Conservation (phyloP, 2,113 vertebrate species). For the Lepisosteus oculatus region DNA sequence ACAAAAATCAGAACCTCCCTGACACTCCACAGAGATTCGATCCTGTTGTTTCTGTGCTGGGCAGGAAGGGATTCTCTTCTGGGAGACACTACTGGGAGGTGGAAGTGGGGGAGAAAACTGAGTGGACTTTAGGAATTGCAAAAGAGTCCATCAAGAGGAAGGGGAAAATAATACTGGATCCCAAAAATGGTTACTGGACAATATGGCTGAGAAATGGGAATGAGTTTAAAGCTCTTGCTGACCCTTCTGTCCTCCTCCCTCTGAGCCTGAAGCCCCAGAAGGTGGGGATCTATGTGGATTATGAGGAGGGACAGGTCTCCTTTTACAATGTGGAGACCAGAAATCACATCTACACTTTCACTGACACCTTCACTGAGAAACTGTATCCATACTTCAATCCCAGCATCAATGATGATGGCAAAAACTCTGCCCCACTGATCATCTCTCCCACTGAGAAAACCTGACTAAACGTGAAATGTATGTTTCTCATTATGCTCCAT, state of each 20-base stretch:
- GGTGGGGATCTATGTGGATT: too few relatives aligned
- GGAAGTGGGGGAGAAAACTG: not conserved
- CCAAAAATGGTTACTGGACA: constrained; percentile 11
- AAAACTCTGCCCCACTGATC: too few relatives aligned
- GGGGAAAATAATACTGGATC: not conserved
- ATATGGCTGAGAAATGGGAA: not conserved
- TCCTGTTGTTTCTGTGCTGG: not conserved
- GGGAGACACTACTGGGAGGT: constrained; percentile 25
- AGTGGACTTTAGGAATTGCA: constrained; percentile 10
- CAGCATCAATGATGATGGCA: too few relatives aligned
- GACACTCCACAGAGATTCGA: constrained; percentile 9
- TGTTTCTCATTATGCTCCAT: too few relatives aligned
- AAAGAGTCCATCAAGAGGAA: not conserved
- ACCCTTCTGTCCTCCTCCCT: not conserved
- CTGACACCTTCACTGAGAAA: too few relatives aligned
- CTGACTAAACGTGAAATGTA: too few relatives aligned
- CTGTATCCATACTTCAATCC: too few relatives aligned
- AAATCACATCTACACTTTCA: too few relatives aligned
- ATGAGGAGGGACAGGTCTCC: too few relatives aligned
- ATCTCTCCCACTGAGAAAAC: too few relatives aligned
- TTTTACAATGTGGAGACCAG: too few relatives aligned
- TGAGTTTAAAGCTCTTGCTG: not conserved
- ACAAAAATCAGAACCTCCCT: not conserved
- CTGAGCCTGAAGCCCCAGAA: not conserved
- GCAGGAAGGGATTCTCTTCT: constrained; percentile 10